Conservation (phyloP, 2,113 vertebrate species). For the Plecturocebus donacophilus region DNA sequence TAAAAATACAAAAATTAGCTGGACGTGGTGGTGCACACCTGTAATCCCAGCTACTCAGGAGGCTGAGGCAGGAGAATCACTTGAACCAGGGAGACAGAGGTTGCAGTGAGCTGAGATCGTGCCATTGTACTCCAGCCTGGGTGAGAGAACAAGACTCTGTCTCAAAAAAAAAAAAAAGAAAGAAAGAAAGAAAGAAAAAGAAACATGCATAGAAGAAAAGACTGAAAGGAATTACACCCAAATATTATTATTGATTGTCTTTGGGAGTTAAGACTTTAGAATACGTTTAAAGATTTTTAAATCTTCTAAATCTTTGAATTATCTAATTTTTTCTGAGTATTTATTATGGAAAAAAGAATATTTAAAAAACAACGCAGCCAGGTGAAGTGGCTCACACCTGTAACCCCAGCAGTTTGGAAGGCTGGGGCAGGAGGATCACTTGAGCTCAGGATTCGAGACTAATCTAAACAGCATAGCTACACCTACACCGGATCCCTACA, state of each 20-base stretch:
- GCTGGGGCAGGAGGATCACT: background rate
- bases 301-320: constrained; percentile 15
- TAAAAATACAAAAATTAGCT: background rate
- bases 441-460: background rate
- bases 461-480: background rate
- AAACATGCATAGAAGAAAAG: background rate
- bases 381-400: background rate
- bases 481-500: background rate
- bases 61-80: background rate
- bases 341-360: background rate
- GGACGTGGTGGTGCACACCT: background rate
- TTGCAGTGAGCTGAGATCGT: background rate
- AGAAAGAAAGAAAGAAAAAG: too few species aligned
- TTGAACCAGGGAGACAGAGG: background rate
- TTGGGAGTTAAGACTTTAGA: background rate
- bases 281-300: background rate
- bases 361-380: background rate
- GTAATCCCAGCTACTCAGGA: background rate
- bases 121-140: background rate
- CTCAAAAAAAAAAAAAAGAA: too few species aligned
- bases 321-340: constrained; percentile 7
- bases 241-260: background rate
- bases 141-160: background rate
- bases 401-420: background rate
- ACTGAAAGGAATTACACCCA: background rate